Conservation (phyloP, 2,797 vertebrate genomes). For the Saxicola maurus region DNA sequence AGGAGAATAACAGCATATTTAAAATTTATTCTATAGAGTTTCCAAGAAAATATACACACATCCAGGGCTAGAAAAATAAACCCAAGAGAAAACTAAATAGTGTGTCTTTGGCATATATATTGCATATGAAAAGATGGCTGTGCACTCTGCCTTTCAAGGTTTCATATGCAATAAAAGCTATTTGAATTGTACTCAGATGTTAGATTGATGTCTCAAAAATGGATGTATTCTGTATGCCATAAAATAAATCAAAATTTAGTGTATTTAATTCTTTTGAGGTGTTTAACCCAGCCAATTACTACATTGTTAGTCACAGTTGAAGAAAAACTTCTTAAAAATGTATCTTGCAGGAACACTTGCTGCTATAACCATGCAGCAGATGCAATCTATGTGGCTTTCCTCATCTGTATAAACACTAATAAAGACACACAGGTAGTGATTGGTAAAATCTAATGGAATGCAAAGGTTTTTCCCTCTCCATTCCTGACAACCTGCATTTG, state of each 20-base stretch:
- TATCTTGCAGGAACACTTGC: background rate
- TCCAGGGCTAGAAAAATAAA: background rate
- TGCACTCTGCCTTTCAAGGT: background rate
- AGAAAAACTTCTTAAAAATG: background rate
- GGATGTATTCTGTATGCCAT: background rate
- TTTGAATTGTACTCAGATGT: background rate
- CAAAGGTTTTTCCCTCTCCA: slow-evolving; percentile 36
- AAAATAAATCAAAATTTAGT: background rate
- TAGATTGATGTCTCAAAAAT: background rate
- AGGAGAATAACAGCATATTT: background rate
- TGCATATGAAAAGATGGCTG: background rate
- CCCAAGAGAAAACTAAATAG: background rate
- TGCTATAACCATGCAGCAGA: background rate
- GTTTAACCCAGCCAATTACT: background rate
- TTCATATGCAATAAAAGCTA: background rate
- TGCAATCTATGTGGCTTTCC: background rate
- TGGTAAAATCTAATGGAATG: slow-evolving; percentile 21
- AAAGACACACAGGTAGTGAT: background rate
- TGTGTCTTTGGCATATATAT: background rate
- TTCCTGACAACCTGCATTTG: slow-evolving; percentile 68
- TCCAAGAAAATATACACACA: background rate
- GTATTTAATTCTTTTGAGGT: background rate
- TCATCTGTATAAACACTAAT: slow-evolving; percentile 1
- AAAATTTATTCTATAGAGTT: background rate
- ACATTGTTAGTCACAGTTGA: background rate